phyloP scores from a whole-genome alignment of 2,113 vertebrate species.

The Ictidomys tridecemlineatus region DNA sequence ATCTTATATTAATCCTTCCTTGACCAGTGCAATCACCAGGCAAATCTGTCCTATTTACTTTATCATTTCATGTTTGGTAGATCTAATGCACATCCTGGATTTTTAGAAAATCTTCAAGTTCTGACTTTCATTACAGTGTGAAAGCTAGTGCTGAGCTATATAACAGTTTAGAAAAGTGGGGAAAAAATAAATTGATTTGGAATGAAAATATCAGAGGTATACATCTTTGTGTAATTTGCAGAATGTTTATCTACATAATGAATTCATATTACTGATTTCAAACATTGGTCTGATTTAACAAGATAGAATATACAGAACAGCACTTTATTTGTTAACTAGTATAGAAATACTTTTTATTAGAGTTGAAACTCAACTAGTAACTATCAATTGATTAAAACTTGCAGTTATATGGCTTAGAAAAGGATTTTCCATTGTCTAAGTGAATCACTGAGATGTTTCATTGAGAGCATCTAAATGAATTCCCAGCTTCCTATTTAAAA shows the following conservation, averaged over 20 bases:
- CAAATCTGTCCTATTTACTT: not conserved
- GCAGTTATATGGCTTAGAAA: not conserved
- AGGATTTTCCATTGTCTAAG: constrained; percentile 1
- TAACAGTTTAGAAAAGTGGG: fast-evolving
- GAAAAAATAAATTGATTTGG: not conserved
- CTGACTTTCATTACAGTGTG: not conserved
- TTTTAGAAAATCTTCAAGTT: not conserved
- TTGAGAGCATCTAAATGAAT: not conserved
- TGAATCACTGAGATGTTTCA: constrained; percentile 1
- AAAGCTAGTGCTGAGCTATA: not conserved
- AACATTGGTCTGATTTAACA: not conserved
- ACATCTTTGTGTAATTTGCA: not conserved
- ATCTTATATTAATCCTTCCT: not conserved
- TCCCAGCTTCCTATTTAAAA: constrained; percentile 46
- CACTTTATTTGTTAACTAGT: not conserved
- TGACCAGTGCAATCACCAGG: not conserved
- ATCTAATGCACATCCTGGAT: not conserved
- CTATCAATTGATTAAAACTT: not conserved
- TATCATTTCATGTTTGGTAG: not conserved
- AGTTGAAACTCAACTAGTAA: not conserved
- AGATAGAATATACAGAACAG: not conserved
- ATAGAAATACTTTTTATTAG: not conserved
- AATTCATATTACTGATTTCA: not conserved
- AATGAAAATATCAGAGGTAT: not conserved
- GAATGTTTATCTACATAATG: not conserved